Evolutionary conservation across 1,140 invertebrate genomes (phyloP).

Genomic region (Diabrotica undecimpunctata): DNA sequence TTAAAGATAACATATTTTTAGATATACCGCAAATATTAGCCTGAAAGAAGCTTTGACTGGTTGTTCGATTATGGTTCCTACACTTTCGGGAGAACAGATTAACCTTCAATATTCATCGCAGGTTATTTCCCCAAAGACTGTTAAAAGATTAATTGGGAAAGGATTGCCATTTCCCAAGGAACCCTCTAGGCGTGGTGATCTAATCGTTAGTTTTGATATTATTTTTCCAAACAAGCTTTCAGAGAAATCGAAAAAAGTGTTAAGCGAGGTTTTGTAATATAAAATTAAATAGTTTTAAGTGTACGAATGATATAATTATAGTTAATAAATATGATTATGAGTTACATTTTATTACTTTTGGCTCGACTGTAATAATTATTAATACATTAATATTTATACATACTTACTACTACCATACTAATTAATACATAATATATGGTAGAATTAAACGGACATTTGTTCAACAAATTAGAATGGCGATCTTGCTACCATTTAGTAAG

Average conservation of each 20-base stretch:
- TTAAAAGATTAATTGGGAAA: constrained; percentile 72
- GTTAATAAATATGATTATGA: background rate
- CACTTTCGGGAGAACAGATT: constrained; percentile 70
- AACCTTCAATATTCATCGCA: constrained; percentile 66
- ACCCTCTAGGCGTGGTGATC: constrained; percentile 72
- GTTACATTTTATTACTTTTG: too few species aligned
- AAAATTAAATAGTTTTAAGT: background rate
- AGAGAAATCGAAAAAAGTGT: constrained; percentile 65
- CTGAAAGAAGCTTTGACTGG: constrained; percentile 82
- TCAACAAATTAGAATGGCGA: too few species aligned
- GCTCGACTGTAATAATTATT: too few species aligned
- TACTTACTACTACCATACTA: too few species aligned
- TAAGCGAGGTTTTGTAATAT: constrained; percentile 67
- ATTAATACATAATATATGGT: too few species aligned
- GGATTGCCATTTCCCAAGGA: constrained; percentile 88
- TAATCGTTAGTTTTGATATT: constrained; percentile 87
- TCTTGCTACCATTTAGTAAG: too few species aligned
- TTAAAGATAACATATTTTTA: constrained; percentile 56
- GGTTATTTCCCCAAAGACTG: constrained; percentile 76
- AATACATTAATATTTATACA: too few species aligned
- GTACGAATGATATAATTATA: background rate
- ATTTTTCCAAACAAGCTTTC: constrained; percentile 77
- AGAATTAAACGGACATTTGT: too few species aligned
- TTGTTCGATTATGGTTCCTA: constrained; percentile 72
- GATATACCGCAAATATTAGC: constrained; percentile 75